A percentile compares a stretch with the other conserved stretches of the same genome.
These are phyloP conservation scores for Cynopterus sphinx DNA, from an alignment of 2,797 vertebrate species.

Conservation along the genomic window DNA sequence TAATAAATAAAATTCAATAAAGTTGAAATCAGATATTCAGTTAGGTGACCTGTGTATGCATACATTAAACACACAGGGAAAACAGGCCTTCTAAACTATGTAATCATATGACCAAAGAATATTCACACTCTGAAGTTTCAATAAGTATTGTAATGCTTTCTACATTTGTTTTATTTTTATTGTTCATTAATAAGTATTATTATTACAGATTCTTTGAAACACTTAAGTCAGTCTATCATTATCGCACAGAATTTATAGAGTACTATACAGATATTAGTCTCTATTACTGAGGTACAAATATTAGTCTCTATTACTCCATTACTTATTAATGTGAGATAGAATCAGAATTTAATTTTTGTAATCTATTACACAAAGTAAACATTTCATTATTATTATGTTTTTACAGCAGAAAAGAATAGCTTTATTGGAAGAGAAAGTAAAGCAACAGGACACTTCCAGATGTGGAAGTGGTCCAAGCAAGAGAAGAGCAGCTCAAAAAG, in stretches of 20 bases:
- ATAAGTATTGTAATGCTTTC: background rate
- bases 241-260: background rate
- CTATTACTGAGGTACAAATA: background rate
- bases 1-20: slow-evolving; percentile 23
- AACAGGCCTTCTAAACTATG: background rate
- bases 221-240: background rate
- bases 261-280: background rate
- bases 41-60: background rate
- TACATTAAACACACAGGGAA: background rate
- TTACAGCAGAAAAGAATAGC: no score
- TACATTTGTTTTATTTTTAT: background rate
- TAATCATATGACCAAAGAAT: background rate
- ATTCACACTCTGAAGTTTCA: slow-evolving; percentile 5
- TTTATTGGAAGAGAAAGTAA: no score
- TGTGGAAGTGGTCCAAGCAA: no score
- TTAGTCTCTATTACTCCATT: background rate
- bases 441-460: no score
- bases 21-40: background rate
- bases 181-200: slow-evolving; percentile 20
- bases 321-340: background rate
- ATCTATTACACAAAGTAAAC: background rate
- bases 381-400: no score
- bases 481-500: no score
- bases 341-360: background rate
- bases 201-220: background rate